These are phyloP conservation scores for Lymantria monacha DNA, from an alignment of 2,888 invertebrate genomes.

Conservation along the genomic window DNA sequence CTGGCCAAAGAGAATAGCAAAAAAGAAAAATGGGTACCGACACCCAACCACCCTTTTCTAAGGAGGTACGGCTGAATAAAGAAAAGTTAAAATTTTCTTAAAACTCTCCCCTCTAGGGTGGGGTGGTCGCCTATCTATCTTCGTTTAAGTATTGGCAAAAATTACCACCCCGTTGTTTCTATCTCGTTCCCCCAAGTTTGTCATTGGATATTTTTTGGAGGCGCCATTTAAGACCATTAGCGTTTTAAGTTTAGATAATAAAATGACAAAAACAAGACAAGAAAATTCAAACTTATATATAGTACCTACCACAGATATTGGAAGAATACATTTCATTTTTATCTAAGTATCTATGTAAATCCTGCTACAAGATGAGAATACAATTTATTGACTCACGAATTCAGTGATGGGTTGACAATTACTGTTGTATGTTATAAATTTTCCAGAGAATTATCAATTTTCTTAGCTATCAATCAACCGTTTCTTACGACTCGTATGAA, in stretches of 20 bases:
- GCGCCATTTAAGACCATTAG: constrained; percentile 35
- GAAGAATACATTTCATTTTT: no score
- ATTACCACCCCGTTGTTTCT: constrained; percentile 53
- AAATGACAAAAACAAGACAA: constrained; percentile 10
- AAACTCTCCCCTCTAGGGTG: constrained; percentile 53
- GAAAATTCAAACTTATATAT: no score
- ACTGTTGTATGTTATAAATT: no score
- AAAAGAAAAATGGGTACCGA: constrained; percentile 65
- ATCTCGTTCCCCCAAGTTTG: constrained; percentile 59
- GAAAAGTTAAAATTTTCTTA: constrained; percentile 82
- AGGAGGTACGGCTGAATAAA: constrained; percentile 67
- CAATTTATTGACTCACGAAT: no score
- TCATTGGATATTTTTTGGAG: constrained; percentile 67
- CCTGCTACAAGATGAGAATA: no score
- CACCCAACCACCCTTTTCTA: constrained; percentile 37
- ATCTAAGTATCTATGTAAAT: no score
- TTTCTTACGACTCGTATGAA: no score
- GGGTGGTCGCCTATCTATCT: constrained; percentile 74
- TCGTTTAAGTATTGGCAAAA: constrained; percentile 81
- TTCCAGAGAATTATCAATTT: no score
- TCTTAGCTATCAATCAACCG: no score
- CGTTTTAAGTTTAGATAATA: constrained; percentile 12
- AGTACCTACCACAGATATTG: no score
- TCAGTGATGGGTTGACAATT: no score
- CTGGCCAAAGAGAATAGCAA: constrained; percentile 74